These are phyloP conservation scores for Heteromormyrus szaboi DNA, from an alignment of 2,797 vertebrate genomes.

Conservation along the genomic window DNA sequence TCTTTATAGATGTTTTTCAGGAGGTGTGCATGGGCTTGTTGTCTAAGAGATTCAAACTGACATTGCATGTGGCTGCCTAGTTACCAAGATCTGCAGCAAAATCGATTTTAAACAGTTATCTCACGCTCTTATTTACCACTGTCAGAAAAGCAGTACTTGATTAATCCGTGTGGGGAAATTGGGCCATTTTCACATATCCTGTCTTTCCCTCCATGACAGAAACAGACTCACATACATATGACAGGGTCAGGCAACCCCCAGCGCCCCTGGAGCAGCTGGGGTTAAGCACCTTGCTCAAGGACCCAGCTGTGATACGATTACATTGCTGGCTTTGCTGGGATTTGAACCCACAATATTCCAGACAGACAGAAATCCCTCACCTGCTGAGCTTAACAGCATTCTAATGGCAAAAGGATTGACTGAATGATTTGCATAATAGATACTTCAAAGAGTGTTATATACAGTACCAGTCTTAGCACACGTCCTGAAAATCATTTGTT, in stretches of 20 bases:
- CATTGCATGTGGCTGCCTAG: not conserved
- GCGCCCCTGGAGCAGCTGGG: not conserved
- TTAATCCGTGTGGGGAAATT: not conserved
- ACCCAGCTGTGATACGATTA: not conserved
- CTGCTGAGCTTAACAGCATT: not conserved
- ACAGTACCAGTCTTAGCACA: not conserved
- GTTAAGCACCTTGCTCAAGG: not conserved
- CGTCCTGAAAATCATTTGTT: not conserved
- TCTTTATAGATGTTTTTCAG: not conserved
- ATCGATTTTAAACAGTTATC: not conserved
- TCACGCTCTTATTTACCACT: not conserved
- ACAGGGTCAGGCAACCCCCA: not conserved
- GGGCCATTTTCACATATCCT: not conserved
- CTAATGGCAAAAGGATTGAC: not conserved
- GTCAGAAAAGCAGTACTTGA: not conserved
- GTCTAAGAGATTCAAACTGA: not conserved
- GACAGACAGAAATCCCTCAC: not conserved
- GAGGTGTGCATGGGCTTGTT: not conserved
- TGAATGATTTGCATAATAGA: not conserved
- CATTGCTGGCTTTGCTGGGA: not conserved
- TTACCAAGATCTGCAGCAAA: not conserved
- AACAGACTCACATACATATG: not conserved
- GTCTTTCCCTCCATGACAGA: not conserved
- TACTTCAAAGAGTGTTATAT: not conserved
- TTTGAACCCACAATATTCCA: not conserved